Evolutionary conservation across 2,888 invertebrate genomes (phyloP).

Genomic region (Yponomeuta plumbellus): DNA sequence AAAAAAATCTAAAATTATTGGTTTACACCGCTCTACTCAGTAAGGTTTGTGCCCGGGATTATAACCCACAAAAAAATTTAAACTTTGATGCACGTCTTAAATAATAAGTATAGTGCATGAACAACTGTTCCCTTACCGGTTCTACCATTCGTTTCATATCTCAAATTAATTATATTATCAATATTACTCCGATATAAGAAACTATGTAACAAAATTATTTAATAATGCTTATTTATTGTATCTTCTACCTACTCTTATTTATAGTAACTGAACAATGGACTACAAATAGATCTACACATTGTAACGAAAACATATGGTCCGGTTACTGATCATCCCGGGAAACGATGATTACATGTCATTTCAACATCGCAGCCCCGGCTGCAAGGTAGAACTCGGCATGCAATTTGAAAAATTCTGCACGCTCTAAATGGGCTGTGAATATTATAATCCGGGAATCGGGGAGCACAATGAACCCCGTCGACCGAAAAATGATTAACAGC

Average conservation of each 20-base stretch:
- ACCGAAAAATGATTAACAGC: conserved; percentile 76
- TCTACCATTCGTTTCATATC: background rate
- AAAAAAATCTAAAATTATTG: too few species aligned
- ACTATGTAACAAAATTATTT: too few species aligned
- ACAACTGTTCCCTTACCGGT: background rate
- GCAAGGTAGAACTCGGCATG: conserved; percentile 10
- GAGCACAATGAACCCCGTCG: conserved; percentile 68
- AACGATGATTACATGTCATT: background rate
- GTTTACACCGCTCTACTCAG: too few species aligned
- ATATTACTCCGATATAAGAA: too few species aligned
- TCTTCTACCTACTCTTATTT: too few species aligned
- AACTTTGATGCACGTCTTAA: too few species aligned
- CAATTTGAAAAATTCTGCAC: conserved; percentile 52
- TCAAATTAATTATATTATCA: too few species aligned
- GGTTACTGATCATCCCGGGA: background rate
- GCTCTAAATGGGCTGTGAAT: conserved; percentile 53
- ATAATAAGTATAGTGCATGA: background rate
- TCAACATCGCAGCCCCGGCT: background rate
- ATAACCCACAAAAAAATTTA: too few species aligned
- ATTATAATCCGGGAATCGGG: conserved; percentile 51
- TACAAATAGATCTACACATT: background rate
- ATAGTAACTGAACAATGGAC: too few species aligned
- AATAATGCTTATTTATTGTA: too few species aligned
- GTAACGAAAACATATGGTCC: background rate
- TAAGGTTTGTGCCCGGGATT: too few species aligned